phyloP scores from a whole-genome alignment of 2,888 invertebrate genomes.

The Pedicia rivosa region DNA sequence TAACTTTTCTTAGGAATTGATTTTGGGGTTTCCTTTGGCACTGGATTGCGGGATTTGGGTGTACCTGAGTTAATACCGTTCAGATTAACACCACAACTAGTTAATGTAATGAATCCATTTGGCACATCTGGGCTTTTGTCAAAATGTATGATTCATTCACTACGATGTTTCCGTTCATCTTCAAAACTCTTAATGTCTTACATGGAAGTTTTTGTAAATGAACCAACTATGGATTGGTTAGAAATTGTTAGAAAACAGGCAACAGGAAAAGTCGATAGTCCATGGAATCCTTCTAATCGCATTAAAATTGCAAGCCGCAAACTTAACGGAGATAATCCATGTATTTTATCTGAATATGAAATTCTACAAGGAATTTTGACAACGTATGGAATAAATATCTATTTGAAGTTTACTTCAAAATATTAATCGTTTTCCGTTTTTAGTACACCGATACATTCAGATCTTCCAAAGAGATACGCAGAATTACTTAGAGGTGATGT shows the following conservation, averaged over 20 bases:
- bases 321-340: slow-evolving; percentile 44
- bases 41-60: slow-evolving; percentile 39
- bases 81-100: slow-evolving; percentile 51
- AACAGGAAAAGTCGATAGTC: slow-evolving; percentile 13
- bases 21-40: slow-evolving; percentile 58
- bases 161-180: slow-evolving; percentile 37
- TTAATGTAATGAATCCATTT: slow-evolving; percentile 44
- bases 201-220: slow-evolving; percentile 54
- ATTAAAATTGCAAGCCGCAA: slow-evolving; percentile 35
- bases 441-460: too few relatives aligned
- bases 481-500: slow-evolving; percentile 21
- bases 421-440: too few relatives aligned
- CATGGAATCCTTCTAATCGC: slow-evolving; percentile 40
- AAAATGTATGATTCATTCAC: slow-evolving; percentile 42
- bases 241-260: slow-evolving; percentile 24
- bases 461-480: slow-evolving; percentile 18
- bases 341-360: slow-evolving; percentile 36
- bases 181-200: slow-evolving; percentile 40
- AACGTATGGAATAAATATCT: slow-evolving; percentile 3
- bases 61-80: slow-evolving; percentile 61
- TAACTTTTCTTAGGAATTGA: slow-evolving; percentile 51
- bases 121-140: slow-evolving; percentile 39
- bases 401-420: too few relatives aligned
- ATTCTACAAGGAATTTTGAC: slow-evolving; percentile 20
- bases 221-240: slow-evolving; percentile 53